A percentile compares a stretch with the other conserved stretches of the same genome.
Conservation (phyloP, 2,113 vertebrate species). For the Lethenteron camtschaticum region DNA sequence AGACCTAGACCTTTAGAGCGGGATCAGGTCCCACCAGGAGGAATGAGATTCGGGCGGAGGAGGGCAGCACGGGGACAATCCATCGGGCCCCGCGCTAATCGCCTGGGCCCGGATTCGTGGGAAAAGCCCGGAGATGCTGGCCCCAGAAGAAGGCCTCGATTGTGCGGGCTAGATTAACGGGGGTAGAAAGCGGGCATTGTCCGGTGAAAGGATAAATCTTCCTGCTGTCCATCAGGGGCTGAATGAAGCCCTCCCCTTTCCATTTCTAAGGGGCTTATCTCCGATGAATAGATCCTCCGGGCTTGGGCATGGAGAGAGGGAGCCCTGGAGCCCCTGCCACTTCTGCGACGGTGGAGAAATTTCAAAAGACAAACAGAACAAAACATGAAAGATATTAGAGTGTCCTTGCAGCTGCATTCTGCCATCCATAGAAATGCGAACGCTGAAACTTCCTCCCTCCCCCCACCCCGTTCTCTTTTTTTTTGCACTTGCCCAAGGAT, state of each 20-base stretch:
- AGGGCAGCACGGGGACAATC: not conserved
- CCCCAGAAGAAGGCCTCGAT: constrained; percentile 51
- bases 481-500: no score
- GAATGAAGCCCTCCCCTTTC: constrained; percentile 75
- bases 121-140: constrained; percentile 55
- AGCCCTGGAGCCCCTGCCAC: constrained; percentile 1
- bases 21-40: no score
- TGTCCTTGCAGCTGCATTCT: constrained; percentile 5
- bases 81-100: not conserved
- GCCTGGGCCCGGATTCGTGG: constrained; percentile 42
- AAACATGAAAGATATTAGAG: constrained; percentile 4
- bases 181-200: constrained; percentile 77
- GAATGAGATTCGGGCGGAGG: no score
- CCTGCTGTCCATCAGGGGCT: constrained; percentile 95
- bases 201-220: constrained; percentile 86
- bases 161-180: constrained; percentile 96
- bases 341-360: not conserved
- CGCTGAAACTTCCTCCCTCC: no score
- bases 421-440: not conserved
- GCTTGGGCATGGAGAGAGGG: not conserved
- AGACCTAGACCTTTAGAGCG: no score
- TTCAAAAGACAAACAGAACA: constrained; percentile 4
- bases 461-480: no score
- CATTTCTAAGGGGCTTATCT: constrained; percentile 99
- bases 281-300: constrained; percentile 77